phyloP scores from a whole-genome alignment of 2,797 vertebrate species.

The Bryconaethiops microstoma region DNA sequence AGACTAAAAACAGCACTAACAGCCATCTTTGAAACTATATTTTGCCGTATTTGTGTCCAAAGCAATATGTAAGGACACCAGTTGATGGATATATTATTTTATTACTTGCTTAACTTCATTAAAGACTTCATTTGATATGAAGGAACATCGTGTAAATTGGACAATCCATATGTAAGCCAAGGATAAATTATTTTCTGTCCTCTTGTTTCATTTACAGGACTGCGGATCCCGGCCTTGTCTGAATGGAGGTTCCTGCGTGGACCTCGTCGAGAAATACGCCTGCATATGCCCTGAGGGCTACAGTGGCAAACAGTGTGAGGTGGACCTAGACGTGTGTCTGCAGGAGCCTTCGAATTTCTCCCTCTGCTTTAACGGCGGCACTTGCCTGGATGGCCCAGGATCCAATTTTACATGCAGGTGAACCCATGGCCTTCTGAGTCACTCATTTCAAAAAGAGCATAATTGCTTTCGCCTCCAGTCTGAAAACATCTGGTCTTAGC shows the following conservation, averaged over 20 bases:
- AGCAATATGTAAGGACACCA: no score
- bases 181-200: background rate
- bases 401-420: slow-evolving; percentile 84
- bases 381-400: slow-evolving; percentile 78
- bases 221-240: slow-evolving; percentile 75
- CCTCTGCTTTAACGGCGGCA: slow-evolving; percentile 80
- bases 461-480: slow-evolving; percentile 1
- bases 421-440: slow-evolving; percentile 52
- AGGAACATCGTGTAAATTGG: no score
- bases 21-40: no score
- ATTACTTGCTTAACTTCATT: no score
- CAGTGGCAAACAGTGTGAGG: slow-evolving; percentile 74
- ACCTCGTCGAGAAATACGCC: slow-evolving; percentile 75
- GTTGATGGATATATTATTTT: no score
- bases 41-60: no score
- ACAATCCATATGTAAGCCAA: no score
- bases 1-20: no score
- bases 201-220: slow-evolving; percentile 71
- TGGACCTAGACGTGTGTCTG: slow-evolving; percentile 73
- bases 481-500: slow-evolving; percentile 3
- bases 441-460: slow-evolving; percentile 1
- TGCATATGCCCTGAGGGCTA: slow-evolving; percentile 80
- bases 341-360: slow-evolving; percentile 59
- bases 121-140: no score
- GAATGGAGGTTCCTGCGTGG: slow-evolving; percentile 80